phyloP scores from a whole-genome alignment of 35 echinoderm and acorn worm species.

The Apostichopus japonicus region DNA sequence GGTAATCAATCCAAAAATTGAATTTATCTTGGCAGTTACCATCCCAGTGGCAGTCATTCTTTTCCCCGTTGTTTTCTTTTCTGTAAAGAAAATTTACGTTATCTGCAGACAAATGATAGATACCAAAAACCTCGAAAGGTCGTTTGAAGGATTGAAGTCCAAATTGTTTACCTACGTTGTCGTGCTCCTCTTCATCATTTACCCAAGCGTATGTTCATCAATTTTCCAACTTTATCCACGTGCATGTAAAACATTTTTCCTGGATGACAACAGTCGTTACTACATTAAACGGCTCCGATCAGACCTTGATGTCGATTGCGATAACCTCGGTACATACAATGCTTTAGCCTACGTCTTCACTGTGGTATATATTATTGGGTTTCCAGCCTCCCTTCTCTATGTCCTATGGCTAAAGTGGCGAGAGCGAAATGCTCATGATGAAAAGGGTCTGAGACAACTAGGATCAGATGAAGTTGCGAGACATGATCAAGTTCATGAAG shows the following conservation, averaged over 20 bases:
- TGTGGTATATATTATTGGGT: neutral
- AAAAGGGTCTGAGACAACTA: neutral
- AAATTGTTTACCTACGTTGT: neutral
- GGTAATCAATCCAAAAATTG: conserved; percentile 34
- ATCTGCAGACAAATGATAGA: too few species aligned
- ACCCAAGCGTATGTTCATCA: conserved; percentile 18
- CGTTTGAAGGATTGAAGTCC: too few species aligned
- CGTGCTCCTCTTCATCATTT: conserved; percentile 35
- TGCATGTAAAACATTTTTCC: neutral
- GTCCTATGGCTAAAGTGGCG: neutral
- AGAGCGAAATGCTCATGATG: neutral
- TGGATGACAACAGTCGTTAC: too few species aligned
- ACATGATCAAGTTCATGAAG: neutral
- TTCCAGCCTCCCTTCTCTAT: neutral
- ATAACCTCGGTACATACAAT: neutral
- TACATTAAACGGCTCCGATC: too few species aligned
- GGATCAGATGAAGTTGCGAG: neutral
- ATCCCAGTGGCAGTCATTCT: neutral
- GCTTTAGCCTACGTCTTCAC: conserved; percentile 12
- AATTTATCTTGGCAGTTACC: conserved; percentile 23
- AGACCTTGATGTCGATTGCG: too few species aligned
- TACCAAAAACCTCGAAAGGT: too few species aligned
- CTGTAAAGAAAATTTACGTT: too few species aligned
- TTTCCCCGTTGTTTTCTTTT: too few species aligned
- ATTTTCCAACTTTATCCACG: conserved; percentile 37